phyloP scores from a whole-genome alignment of 2,113 vertebrate genomes.

The Tyto alba region DNA sequence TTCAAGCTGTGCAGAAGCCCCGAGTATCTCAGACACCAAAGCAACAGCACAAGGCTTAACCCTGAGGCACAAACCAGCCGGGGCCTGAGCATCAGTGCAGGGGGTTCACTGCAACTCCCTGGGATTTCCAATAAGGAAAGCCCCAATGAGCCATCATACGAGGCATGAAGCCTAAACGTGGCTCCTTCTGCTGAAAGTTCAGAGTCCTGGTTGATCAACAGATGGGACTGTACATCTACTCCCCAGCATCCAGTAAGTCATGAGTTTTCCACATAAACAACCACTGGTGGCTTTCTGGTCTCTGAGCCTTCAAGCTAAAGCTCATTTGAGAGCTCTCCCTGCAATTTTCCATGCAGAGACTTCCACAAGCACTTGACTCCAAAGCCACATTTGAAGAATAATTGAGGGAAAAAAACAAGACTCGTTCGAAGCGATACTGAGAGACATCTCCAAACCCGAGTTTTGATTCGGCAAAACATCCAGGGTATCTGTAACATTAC shows the following conservation, averaged over 20 bases:
- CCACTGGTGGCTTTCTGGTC: not conserved
- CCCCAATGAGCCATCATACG: not conserved
- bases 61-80: not conserved
- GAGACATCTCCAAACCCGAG: not conserved
- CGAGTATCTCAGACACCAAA: not conserved
- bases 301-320: not conserved
- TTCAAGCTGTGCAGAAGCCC: not conserved
- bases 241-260: not conserved
- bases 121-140: not conserved
- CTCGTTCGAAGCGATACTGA: not conserved
- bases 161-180: rapidly evolving
- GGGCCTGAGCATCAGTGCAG: not conserved
- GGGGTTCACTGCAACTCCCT: not conserved
- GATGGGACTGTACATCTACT: not conserved
- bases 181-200: not conserved
- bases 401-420: not conserved
- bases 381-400: not conserved
- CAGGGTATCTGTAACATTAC: not conserved
- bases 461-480: not conserved
- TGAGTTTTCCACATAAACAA: not conserved
- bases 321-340: not conserved
- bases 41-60: not conserved
- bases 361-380: not conserved
- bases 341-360: not conserved
- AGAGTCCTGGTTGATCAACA: not conserved